Evolutionary conservation across 2,113 vertebrate genomes (phyloP), one percentile per base, ranked within the genome.

Genomic region (Epinephelus cyanopodus): DNA sequence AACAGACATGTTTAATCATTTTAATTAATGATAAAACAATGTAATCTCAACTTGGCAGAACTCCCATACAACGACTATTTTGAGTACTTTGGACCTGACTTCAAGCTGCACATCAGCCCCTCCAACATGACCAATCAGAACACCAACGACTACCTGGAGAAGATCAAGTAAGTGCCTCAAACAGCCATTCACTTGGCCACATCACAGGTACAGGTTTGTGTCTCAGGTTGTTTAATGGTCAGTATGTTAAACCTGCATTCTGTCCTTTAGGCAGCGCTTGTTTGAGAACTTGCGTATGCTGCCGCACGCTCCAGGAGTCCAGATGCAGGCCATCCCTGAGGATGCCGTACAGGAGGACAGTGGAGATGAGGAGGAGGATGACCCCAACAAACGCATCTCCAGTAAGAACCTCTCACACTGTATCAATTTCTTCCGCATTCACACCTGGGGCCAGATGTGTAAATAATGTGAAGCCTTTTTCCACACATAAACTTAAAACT

Each of bases 121-220:
- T 99, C 98, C 33, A 99, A 99, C 93, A 99, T 99, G 98, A 99
- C 98, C 77, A 99, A 99, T 93, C 98, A 99, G 95, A 99, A 99
- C 89, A 99, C 98, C 63, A 99, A 97, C 0, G 98, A 99, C 67
- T 99, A 99, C 88, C 93, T 99, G 66, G 98, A 99, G 90, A 99
- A 99, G 92, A 99, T 99, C 90, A 99, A 99, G 94, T 95, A 58
- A 91, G 94, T 81, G 9, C 62, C 6, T 29, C 4, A 75, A 25
- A 54, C 1, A 1, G 9, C 13, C 5, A 0, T 48, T 54, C 12
- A 6, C 12, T 23, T 2, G 13, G 5, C 39, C 39, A 15, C 14
- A 17, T 62, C 8, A 6, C 0, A 33, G 66, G n/a, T 18, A 14
- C 21, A 25, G 21, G 21, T 39, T 62, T 5, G 3, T 19, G 7